phyloP scores from a whole-genome alignment of 2,797 vertebrate species.

The Mus caroli region DNA sequence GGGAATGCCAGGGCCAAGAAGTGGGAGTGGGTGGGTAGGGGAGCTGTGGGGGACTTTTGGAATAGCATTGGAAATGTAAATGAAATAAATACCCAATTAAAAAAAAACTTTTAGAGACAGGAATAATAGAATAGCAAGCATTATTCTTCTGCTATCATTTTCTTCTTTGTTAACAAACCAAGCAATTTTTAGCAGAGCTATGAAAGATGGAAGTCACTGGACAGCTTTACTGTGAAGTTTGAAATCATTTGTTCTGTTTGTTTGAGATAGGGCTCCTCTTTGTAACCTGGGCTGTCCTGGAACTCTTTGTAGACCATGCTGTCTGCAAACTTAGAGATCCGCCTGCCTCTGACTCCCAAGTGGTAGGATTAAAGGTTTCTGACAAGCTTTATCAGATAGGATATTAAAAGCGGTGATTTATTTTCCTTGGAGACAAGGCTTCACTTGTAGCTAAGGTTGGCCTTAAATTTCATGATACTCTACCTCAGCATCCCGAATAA shows the following conservation, averaged over 20 bases:
- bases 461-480: neutral
- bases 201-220: neutral
- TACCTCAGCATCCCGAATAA: neutral
- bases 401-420: neutral
- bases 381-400: neutral
- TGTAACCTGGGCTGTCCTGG: no score
- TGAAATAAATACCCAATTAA: no score
- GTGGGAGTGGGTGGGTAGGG: no score
- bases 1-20: no score
- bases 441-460: neutral
- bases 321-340: no score
- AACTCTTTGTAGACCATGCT: no score
- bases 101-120: neutral
- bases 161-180: constrained; percentile 11
- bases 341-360: no score
- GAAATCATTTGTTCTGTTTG: neutral
- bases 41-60: no score
- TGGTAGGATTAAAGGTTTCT: neutral
- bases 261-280: neutral
- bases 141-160: neutral
- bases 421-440: neutral
- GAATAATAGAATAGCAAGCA: neutral
- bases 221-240: constrained; percentile 8
- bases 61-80: no score
- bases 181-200: neutral